Base-by-base conservation (phyloP, 2,888 invertebrate genomes). In the Chromoteleia sp. region DNA sequence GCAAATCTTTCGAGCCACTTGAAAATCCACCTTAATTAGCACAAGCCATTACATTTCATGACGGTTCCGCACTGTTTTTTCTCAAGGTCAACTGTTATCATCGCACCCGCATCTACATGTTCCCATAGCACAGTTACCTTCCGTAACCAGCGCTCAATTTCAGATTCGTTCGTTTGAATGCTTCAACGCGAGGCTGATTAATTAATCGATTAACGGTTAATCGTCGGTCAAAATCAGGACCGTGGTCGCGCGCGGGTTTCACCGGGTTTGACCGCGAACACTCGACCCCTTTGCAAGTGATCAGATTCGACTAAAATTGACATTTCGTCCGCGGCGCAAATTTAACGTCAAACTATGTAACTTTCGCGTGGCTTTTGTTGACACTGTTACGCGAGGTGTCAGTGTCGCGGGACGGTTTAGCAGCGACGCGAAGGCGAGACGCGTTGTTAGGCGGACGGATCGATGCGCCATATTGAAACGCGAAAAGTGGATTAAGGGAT, bases 391-490 rank as follows among this genome's bases (percentile, higher is more conserved):
- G 17, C 50, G 54, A 15, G 39, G 39, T 21, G 48, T 48, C 52
- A 65, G 30, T 41, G 14, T 14, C 17, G 43, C 52, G 1, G 21
- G 33, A 58, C 70, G 45, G 30, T 21, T 56, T 33, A 29, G 14
- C 33, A 12, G 45, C 10, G 73, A 61, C 50, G 41, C 52, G 30
- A 54, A 10, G 59, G 12, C 30, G 29, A 33, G 50, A 15, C 39
- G 29, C 58, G 39, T 50, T 15, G 67, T 50, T 17, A 14, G 73
- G 19, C 58, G 52, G 67, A 58, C 75, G 19, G 67, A 59, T 75
- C 67, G 75, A 67, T 67, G 50, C 50, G 75, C 50, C 75, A 59
- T 67, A 67, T 75, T 58, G 58, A 39, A 67, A 19, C 4, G 33
- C 15, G 58, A 0, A 33, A 39, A 48, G 17, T 5, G 59, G 21